phyloP scores from a whole-genome alignment of 2,888 invertebrate genomes.

The Phragmatobia fuliginosa region DNA sequence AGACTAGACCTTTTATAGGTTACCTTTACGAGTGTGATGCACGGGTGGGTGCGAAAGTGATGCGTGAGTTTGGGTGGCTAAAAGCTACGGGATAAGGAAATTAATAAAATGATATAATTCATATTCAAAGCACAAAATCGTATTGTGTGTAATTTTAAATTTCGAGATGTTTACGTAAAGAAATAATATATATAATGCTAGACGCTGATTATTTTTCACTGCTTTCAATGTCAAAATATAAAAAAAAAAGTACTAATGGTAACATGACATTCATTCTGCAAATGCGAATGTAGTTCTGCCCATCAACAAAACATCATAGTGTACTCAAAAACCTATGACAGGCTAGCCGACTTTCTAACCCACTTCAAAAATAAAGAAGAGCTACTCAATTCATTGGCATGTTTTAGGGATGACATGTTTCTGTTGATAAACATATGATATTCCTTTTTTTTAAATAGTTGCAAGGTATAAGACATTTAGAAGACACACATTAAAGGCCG shows the following conservation, averaged over 20 bases:
- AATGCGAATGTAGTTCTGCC: no score
- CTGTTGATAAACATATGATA: background rate
- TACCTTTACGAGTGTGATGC: background rate
- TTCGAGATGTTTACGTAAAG: background rate
- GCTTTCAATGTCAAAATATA: no score
- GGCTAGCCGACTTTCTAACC: no score
- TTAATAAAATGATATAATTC: background rate
- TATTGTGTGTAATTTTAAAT: background rate
- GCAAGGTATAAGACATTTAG: background rate
- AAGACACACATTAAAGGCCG: background rate
- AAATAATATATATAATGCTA: no score
- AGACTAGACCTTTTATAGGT: background rate
- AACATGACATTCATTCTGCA: no score
- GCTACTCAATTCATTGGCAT: no score
- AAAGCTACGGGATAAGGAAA: background rate
- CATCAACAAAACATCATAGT: no score
- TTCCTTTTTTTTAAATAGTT: background rate
- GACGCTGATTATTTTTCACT: no score
- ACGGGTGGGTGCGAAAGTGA: background rate
- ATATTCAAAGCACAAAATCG: background rate
- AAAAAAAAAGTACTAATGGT: no score
- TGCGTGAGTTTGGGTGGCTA: background rate
- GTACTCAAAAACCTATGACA: no score
- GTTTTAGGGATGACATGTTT: no score
- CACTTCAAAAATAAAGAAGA: no score